These are phyloP conservation scores for Caracal caracal DNA, from an alignment of 2,113 vertebrate genomes.

Conservation along the genomic window DNA sequence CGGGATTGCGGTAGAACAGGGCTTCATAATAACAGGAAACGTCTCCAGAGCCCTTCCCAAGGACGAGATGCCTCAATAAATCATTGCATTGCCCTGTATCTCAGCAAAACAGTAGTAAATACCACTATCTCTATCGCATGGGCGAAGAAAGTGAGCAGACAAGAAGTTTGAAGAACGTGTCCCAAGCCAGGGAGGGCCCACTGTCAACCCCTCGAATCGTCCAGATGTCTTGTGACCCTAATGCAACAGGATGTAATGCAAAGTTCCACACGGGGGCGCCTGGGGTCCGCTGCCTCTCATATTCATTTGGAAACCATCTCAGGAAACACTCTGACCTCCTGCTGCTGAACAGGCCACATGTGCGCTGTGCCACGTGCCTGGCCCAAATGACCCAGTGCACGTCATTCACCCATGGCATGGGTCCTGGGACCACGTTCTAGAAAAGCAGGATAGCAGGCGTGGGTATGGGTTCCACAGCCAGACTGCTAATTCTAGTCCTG, in stretches of 20 bases:
- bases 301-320: background rate
- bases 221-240: background rate
- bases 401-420: background rate
- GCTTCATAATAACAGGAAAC: background rate
- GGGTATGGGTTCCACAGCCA: background rate
- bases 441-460: background rate
- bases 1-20: background rate
- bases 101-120: background rate
- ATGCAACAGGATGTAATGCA: background rate
- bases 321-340: background rate
- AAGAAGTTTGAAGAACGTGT: background rate
- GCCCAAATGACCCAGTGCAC: background rate
- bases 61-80: background rate
- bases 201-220: background rate
- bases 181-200: background rate
- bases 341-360: background rate
- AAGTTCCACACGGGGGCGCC: background rate
- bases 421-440: background rate
- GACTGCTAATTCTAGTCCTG: background rate
- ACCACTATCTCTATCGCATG: background rate
- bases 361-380: background rate
- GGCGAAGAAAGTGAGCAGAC: background rate
- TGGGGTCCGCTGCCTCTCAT: background rate
- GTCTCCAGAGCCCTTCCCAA: background rate
- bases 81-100: background rate